Evolutionary conservation across 1,140 invertebrate species (phyloP).

Genomic region (Lordiphosa stackelbergi): DNA sequence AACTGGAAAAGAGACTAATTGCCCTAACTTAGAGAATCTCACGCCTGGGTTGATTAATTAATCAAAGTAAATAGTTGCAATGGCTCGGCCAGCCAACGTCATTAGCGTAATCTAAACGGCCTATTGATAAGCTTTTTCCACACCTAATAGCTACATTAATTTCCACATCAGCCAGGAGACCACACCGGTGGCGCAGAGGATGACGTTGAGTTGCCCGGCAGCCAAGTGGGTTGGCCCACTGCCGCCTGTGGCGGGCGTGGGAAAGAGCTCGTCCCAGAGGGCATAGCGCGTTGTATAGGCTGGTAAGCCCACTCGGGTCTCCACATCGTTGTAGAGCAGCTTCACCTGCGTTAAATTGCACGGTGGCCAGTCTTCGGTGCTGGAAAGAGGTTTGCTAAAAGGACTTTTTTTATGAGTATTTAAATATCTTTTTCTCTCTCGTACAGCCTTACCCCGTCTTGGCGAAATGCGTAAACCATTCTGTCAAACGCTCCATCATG

Average conservation of each 20-base stretch:
- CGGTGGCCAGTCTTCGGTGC: conserved; percentile 23
- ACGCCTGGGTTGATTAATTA: conserved; percentile 72
- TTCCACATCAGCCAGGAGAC: conserved; percentile 73
- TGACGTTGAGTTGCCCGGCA: conserved; percentile 8
- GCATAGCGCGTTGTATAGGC: conserved; percentile 38
- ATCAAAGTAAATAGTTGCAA: conserved; percentile 68
- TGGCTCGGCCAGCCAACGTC: conserved; percentile 20
- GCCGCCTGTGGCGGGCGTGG: conserved; percentile 20
- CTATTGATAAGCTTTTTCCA: conserved; percentile 72
- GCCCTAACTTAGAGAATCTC: conserved; percentile 55
- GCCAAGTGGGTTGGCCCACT: conserved; percentile 15
- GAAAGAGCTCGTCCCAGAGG: conserved; percentile 67
- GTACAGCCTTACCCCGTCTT: conserved; percentile 37
- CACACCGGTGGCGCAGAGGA: conserved; percentile 75
- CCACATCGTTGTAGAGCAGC: conserved; percentile 45
- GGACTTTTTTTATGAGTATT: background rate
- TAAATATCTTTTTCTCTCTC: too few relatives aligned
- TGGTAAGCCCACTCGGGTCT: conserved; percentile 21
- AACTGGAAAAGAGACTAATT: conserved; percentile 51
- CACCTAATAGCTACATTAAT: conserved; percentile 71
- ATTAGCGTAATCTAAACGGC: conserved; percentile 71
- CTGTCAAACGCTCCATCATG: conserved; percentile 59
- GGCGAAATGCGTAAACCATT: conserved; percentile 50
- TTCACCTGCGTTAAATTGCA: conserved; percentile 20
- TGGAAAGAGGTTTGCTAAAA: conserved; percentile 19